Conservation (phyloP, 1,140 invertebrate genomes). For the Drosophila nigromelanica region DNA sequence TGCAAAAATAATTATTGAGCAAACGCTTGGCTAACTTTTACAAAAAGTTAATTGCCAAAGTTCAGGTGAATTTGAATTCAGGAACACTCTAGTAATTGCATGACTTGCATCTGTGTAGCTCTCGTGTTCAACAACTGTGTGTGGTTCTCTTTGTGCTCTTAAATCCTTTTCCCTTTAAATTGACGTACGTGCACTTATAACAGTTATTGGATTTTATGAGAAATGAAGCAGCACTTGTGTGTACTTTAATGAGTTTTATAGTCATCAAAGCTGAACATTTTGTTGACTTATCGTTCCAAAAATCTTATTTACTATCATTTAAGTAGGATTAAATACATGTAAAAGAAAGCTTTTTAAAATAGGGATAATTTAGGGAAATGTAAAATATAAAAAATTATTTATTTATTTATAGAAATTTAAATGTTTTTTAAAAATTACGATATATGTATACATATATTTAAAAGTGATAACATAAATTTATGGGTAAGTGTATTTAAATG, state of each 20-base stretch:
- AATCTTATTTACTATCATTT: not conserved
- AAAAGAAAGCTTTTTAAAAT: no score
- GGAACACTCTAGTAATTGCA: conserved; percentile 14
- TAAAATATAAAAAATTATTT: no score
- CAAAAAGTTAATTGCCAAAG: not conserved
- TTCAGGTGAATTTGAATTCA: conserved; percentile 5
- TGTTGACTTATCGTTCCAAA: not conserved
- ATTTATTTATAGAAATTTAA: no score
- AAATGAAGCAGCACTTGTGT: not conserved
- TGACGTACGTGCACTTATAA: no score
- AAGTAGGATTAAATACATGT: no score
- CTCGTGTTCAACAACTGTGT: not conserved
- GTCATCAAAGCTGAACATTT: not conserved
- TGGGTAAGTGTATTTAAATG: no score
- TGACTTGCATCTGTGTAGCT: conserved; percentile 43
- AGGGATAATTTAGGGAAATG: no score
- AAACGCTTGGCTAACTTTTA: not conserved
- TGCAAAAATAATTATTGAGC: not conserved
- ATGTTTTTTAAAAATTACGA: no score
- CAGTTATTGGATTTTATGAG: not conserved
- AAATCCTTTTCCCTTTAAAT: not conserved
- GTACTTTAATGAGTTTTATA: not conserved
- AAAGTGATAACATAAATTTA: no score
- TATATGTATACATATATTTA: no score
- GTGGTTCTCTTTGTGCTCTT: not conserved